Percentiles rank a stretch among this genome's conserved stretches.
These are phyloP conservation scores for Andrena praecox DNA, from an alignment of 2,888 invertebrate species.

Conservation along the genomic window DNA sequence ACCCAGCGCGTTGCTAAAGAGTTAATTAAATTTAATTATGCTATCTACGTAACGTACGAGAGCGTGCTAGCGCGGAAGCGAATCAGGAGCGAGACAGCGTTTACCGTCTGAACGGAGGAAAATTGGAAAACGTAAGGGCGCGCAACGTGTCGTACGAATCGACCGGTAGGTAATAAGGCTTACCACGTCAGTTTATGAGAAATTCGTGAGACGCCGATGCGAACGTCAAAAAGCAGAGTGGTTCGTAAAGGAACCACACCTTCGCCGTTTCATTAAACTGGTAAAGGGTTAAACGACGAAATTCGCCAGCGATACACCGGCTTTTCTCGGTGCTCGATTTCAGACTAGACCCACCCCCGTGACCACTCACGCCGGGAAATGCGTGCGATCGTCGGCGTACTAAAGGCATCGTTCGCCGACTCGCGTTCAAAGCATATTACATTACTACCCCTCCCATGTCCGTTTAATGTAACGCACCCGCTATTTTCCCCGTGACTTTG, in stretches of 20 bases:
- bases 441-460: slow-evolving; percentile 19
- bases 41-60: slow-evolving; percentile 7
- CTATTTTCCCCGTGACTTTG: slow-evolving; percentile 50
- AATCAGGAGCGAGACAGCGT: neutral
- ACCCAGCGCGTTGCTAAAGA: slow-evolving; percentile 12
- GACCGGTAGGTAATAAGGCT: neutral
- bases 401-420: slow-evolving; percentile 35
- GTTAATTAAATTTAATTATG: slow-evolving; percentile 57
- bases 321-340: neutral
- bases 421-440: slow-evolving; percentile 43
- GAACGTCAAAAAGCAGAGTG: too few relatives aligned
- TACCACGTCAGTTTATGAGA: neutral
- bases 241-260: neutral
- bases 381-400: slow-evolving; percentile 31
- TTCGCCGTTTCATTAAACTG: neutral
- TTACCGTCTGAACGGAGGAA: neutral
- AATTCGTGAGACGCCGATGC: neutral
- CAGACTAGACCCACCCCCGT: neutral
- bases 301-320: neutral
- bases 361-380: slow-evolving; percentile 13
- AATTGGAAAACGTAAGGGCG: neutral
- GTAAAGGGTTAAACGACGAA: slow-evolving; percentile 18
- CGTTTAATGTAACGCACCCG: slow-evolving; percentile 43
- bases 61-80: neutral
- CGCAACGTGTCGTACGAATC: neutral